Evolutionary conservation across 2,113 vertebrate species (phyloP).

Genomic region (Merops nubicus): DNA sequence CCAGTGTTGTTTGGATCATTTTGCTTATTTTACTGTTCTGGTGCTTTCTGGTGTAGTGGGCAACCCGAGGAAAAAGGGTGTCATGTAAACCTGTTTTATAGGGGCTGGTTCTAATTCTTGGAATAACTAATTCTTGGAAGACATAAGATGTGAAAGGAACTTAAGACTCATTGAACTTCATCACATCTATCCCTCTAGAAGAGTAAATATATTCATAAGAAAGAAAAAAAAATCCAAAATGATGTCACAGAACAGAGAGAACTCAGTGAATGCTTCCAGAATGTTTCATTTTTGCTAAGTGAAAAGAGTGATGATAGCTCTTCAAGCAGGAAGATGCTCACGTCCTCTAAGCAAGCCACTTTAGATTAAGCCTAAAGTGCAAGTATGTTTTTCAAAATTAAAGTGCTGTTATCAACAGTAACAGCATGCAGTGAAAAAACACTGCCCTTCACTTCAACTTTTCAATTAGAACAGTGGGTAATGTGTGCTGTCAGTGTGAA

Average conservation of each 20-base stretch:
- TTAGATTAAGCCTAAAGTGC: constrained; percentile 38
- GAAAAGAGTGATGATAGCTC: background rate
- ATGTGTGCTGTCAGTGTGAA: constrained; percentile 83
- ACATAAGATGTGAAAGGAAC: background rate
- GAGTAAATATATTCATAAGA: background rate
- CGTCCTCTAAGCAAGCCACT: constrained; percentile 5
- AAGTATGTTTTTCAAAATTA: constrained; percentile 62
- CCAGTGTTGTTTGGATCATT: background rate
- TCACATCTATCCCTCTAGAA: background rate
- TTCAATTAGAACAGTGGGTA: constrained; percentile 77
- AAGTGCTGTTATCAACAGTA: constrained; percentile 62
- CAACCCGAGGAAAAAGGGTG: background rate
- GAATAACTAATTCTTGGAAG: background rate
- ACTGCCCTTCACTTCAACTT: constrained; percentile 77
- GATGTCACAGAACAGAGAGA: background rate
- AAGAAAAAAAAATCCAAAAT: background rate
- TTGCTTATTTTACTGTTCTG: background rate
- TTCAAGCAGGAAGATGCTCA: background rate
- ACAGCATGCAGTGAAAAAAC: constrained; percentile 67
- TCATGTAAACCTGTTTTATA: background rate
- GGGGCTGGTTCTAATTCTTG: background rate
- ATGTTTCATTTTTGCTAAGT: constrained; percentile 3
- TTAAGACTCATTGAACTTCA: background rate
- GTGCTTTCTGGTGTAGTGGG: background rate
- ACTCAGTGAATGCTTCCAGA: background rate